Evolutionary conservation across 2,113 vertebrate genomes (phyloP).

Genomic region (Phainopepla nitens): DNA sequence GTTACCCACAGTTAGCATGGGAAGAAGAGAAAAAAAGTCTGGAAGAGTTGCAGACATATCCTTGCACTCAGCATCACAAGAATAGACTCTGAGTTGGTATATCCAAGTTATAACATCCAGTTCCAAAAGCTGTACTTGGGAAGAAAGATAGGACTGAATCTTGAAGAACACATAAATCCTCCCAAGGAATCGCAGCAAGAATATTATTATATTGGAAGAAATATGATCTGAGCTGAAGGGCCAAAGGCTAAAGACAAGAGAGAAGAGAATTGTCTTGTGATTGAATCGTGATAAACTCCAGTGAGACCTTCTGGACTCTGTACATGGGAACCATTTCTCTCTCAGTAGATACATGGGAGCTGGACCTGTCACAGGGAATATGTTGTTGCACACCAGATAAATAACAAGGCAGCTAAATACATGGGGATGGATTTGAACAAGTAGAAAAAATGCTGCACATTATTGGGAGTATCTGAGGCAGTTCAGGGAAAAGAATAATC

Average conservation of each 20-base stretch:
- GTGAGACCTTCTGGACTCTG: not conserved
- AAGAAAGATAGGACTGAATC: not conserved
- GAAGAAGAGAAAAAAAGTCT: not conserved
- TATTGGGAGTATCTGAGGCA: not conserved
- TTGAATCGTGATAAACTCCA: not conserved
- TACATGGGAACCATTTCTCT: not conserved
- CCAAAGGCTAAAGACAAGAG: not conserved
- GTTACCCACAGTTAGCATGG: not conserved
- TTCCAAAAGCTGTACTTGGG: not conserved
- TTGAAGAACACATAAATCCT: not conserved
- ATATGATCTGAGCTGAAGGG: not conserved
- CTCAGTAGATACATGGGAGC: not conserved
- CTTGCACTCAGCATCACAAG: not conserved
- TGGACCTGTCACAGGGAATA: not conserved
- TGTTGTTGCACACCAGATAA: not conserved
- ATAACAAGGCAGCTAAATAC: not conserved
- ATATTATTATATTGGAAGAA: not conserved
- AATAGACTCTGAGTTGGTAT: not conserved
- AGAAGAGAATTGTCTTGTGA: not conserved
- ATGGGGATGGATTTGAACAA: not conserved
- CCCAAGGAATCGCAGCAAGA: not conserved
- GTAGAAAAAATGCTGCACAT: not conserved
- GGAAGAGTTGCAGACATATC: not conserved
- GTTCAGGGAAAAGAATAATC: not conserved
- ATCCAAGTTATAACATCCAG: not conserved